Percentiles rank a stretch among this genome's conserved stretches.
Evolutionary conservation across 2,888 invertebrate species (phyloP).

Genomic region (Shargacucullia verbasci): DNA sequence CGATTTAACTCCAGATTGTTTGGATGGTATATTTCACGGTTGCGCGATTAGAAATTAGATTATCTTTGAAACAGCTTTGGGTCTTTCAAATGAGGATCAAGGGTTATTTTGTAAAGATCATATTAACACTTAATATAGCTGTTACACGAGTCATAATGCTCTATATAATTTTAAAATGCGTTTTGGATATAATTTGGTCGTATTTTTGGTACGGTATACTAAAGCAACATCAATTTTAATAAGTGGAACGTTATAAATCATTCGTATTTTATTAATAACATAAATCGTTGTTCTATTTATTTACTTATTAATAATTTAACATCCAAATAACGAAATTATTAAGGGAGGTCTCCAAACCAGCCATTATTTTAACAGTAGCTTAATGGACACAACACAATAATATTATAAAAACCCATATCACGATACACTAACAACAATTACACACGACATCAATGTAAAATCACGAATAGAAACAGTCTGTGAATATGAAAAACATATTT

Average conservation of each 20-base stretch:
- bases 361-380: not conserved
- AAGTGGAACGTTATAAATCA: no score
- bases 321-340: constrained; percentile 8
- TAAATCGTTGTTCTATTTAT: no score
- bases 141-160: no score
- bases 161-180: no score
- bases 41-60: constrained; percentile 13
- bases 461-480: constrained; percentile 53
- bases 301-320: not conserved
- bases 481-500: constrained; percentile 58
- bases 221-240: no score
- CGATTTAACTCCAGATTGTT: constrained; percentile 22
- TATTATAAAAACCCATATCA: constrained; percentile 53
- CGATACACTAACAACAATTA: constrained; percentile 61
- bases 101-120: no score
- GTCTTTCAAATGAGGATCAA: constrained; percentile 2
- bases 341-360: not conserved
- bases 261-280: no score
- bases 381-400: constrained; percentile 10
- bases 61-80: constrained; percentile 25
- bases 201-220: no score
- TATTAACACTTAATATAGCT: no score
- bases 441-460: constrained; percentile 58
- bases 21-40: constrained; percentile 1
- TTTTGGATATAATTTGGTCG: no score